Evolutionary conservation across 2,113 vertebrate genomes (phyloP).

Genomic region (Seriola rivoliana): DNA sequence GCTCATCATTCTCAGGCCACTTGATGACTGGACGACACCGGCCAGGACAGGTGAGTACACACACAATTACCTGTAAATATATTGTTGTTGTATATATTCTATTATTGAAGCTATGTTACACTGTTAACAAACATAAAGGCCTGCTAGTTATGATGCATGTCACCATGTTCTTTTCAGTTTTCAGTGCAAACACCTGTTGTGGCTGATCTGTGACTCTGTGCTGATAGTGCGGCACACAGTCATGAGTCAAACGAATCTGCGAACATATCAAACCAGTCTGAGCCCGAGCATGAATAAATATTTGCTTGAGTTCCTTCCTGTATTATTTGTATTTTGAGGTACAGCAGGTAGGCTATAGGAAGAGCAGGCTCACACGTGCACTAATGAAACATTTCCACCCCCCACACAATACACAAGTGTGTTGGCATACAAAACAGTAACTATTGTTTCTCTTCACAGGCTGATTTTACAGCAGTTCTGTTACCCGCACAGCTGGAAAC

Average conservation of each 20-base stretch:
- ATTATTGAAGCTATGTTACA: not conserved
- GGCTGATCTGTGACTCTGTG: not conserved
- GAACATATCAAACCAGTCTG: not conserved
- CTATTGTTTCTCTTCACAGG: conserved; percentile 31
- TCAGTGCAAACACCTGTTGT: conserved; percentile 57
- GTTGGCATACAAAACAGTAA: not conserved
- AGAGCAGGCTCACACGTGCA: not conserved
- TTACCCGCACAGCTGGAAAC: conserved; percentile 84
- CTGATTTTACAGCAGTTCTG: conserved; percentile 13
- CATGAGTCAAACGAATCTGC: not conserved
- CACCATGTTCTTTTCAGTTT: not conserved
- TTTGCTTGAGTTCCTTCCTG: not conserved
- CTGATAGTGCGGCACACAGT: not conserved
- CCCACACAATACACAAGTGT: not conserved
- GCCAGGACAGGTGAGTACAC: conserved; percentile 63
- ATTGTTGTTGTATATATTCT: too few relatives aligned
- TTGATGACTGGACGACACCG: not conserved
- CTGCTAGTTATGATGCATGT: not conserved
- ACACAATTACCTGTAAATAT: not conserved
- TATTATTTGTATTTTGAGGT: conserved; percentile 9
- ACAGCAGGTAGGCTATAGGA: not conserved
- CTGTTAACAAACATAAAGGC: not conserved
- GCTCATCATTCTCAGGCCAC: not conserved
- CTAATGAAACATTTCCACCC: not conserved
- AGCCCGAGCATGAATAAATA: conserved; percentile 1